phyloP scores from a whole-genome alignment of 1,140 invertebrate genomes.

The Octopus bimaculoides region DNA sequence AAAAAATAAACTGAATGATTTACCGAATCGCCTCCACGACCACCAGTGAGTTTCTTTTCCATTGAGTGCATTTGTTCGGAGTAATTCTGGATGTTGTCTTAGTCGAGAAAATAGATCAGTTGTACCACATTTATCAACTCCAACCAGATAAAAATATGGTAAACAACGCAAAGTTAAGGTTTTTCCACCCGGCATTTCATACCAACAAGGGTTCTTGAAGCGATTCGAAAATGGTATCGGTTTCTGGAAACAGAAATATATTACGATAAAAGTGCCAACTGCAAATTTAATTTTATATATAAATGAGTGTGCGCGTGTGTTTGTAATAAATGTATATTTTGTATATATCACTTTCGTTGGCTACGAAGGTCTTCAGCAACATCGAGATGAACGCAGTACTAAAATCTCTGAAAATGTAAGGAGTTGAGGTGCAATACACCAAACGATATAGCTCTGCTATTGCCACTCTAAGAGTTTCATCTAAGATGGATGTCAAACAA shows the following conservation, averaged over 20 bases:
- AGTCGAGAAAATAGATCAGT: conserved; percentile 42
- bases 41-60: conserved; percentile 46
- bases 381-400: too few species aligned
- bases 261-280: too few species aligned
- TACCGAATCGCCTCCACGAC: conserved; percentile 46
- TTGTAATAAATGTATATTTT: too few species aligned
- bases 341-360: too few species aligned
- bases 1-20: conserved; percentile 6
- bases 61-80: conserved; percentile 28
- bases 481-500: too few species aligned
- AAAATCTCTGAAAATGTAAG: too few species aligned
- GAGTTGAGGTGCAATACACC: too few species aligned
- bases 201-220: conserved; percentile 45
- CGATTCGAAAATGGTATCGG: conserved; percentile 27
- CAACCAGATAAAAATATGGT: conserved; percentile 45
- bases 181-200: conserved; percentile 14
- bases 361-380: too few species aligned
- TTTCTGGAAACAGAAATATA: conserved; percentile 22
- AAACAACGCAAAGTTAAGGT: conserved; percentile 27
- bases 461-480: too few species aligned
- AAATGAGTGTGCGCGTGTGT: too few species aligned
- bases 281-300: too few species aligned
- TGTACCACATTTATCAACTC: conserved; percentile 43
- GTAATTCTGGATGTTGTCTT: conserved; percentile 32
- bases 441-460: too few species aligned